phyloP scores from a whole-genome alignment of 2,797 vertebrate genomes.

The Caiman crocodilus region DNA sequence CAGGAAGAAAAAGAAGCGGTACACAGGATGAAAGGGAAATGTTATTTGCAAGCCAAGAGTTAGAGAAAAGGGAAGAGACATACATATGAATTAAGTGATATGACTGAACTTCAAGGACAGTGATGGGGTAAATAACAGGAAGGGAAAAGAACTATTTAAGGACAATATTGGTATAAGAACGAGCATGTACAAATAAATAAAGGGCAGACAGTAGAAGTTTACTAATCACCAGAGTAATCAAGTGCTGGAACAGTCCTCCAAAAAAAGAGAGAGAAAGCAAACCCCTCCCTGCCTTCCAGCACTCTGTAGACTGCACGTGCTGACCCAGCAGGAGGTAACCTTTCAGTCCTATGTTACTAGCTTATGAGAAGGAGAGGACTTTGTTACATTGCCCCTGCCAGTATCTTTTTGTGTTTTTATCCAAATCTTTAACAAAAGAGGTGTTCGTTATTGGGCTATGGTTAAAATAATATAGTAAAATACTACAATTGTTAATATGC shows the following conservation, averaged over 20 bases:
- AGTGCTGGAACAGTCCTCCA: neutral
- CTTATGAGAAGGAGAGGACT: neutral
- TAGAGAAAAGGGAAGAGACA: neutral
- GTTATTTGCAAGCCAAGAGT: neutral
- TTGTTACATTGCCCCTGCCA: neutral
- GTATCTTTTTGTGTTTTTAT: slow-evolving; percentile 7
- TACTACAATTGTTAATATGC: neutral
- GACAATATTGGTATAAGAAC: neutral
- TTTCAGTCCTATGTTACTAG: neutral
- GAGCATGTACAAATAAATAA: neutral
- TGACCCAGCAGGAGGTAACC: neutral
- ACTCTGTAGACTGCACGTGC: neutral
- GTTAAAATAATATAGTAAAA: neutral
- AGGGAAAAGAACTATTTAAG: too few species aligned
- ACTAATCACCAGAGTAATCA: too few species aligned
- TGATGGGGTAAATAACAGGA: neutral
- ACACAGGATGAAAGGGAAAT: neutral
- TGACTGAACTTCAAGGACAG: neutral
- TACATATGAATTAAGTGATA: neutral
- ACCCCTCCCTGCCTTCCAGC: neutral
- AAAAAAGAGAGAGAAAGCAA: neutral
- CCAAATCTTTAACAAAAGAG: neutral
- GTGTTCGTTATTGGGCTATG: neutral
- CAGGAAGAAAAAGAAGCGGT: neutral
- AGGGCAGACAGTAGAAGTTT: too few species aligned